Evolutionary conservation across 2,888 invertebrate species (phyloP), one percentile per base, ranked within the genome.

Genomic region (Chironomus riparius): DNA sequence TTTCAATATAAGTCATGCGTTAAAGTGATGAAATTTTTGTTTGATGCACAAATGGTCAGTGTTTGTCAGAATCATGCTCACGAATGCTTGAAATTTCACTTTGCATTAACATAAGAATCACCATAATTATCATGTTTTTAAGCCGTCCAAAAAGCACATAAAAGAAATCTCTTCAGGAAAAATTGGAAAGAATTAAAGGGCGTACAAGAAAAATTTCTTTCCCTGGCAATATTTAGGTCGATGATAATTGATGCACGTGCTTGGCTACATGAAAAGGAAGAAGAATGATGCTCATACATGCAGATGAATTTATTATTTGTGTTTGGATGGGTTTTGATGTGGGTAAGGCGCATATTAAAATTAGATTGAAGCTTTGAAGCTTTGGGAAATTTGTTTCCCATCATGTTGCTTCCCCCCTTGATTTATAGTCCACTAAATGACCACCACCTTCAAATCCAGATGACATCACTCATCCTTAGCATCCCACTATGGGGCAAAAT

Each of bases 211-310:
- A 56, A 56, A 15, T 15, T 18, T 56, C 56, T 56, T 15, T 7
- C 7, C 56, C 6, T 56, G 56, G 10, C 15, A 21, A 68, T 28
- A 68, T 47, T n/a, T 70, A 22, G 48, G 47, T 70, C 70, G 48
- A 70, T 38, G 24, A 70, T 70, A 70, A 48, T 48, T 70, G 70
- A 70, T 70, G 18, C 70, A 47, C 70, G 47, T 70, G 70, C 47
- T 47, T 48, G 10, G 3, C 47, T 38, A 28, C 68, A 22, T 28
- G 21, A 21, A 68, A n/a, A 21, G 18, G 12, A 50, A 18, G 18
- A 7, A 15, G n/a, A 56, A 56, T 38, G 38, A 38, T 38, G 28
- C 5, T 28, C 28, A 28, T 28, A 28, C 28, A 28, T 28, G 38
- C 38, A 38, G 38, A 38, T 38, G 38, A 38, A 38, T 38, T 0